phyloP scores from a whole-genome alignment of 2,888 invertebrate species.

The Melieria omissa region DNA sequence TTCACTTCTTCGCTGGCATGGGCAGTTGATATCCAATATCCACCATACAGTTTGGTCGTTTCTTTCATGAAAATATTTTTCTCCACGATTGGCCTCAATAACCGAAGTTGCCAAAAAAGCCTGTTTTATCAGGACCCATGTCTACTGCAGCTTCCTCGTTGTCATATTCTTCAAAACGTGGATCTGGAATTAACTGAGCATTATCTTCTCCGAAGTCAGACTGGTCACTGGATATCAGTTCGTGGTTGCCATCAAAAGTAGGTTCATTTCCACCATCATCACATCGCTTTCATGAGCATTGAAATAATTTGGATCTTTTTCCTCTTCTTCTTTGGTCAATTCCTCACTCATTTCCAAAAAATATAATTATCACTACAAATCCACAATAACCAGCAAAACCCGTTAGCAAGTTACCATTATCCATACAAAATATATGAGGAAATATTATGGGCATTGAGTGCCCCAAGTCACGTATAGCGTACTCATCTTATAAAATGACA shows the following conservation, averaged over 20 bases:
- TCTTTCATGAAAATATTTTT: slow-evolving; percentile 19
- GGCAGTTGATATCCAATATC: no score
- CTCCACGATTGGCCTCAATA: slow-evolving; percentile 20
- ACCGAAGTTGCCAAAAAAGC: slow-evolving; percentile 1
- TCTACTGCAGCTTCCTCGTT: background rate
- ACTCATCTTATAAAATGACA: no score
- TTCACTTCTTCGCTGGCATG: no score
- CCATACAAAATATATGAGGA: no score
- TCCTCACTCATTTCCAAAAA: no score
- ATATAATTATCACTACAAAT: no score
- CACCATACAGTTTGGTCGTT: background rate
- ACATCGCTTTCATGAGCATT: background rate
- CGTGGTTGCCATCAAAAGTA: slow-evolving; percentile 9
- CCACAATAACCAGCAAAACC: no score
- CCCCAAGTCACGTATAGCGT: no score
- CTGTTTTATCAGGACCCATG: background rate
- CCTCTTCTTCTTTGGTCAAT: no score
- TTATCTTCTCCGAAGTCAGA: slow-evolving; percentile 21
- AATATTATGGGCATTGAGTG: no score
- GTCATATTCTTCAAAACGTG: slow-evolving; percentile 18
- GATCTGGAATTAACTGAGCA: slow-evolving; percentile 8
- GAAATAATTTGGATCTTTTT: no score
- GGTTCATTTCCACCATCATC: slow-evolving; percentile 4
- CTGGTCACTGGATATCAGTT: slow-evolving; percentile 7
- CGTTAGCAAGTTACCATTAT: no score